Evolutionary conservation across 2,797 vertebrate species (phyloP).

Genomic region (Limosa lapponica): DNA sequence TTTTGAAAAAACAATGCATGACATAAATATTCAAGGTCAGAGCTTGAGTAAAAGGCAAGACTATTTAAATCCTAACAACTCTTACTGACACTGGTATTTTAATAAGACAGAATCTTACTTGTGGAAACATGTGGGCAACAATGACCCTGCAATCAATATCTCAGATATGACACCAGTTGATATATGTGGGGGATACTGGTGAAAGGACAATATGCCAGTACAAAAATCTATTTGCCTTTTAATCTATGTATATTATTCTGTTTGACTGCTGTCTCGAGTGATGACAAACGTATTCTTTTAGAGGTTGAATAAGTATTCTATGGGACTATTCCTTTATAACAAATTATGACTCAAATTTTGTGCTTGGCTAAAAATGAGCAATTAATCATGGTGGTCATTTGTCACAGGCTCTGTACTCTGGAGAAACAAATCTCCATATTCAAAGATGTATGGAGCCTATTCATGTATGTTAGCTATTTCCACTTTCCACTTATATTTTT

Average conservation of each 20-base stretch:
- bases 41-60: background rate
- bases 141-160: background rate
- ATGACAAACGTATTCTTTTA: background rate
- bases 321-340: background rate
- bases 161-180: background rate
- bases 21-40: background rate
- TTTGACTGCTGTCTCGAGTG: background rate
- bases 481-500: background rate
- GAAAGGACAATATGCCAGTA: background rate
- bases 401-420: background rate
- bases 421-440: background rate
- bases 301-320: background rate
- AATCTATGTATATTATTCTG: background rate
- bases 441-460: background rate
- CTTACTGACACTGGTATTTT: background rate
- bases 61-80: background rate
- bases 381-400: slow-evolving; percentile 22
- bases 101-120: background rate
- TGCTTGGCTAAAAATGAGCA: slow-evolving; percentile 18
- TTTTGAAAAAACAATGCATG: background rate
- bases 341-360: slow-evolving; percentile 19
- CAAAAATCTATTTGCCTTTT: slow-evolving; percentile 6
- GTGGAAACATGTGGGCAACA: background rate
- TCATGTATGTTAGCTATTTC: background rate
- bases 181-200: background rate